These are phyloP conservation scores for Artibeus lituratus DNA, from an alignment of 2,797 vertebrate species.

Conservation along the genomic window DNA sequence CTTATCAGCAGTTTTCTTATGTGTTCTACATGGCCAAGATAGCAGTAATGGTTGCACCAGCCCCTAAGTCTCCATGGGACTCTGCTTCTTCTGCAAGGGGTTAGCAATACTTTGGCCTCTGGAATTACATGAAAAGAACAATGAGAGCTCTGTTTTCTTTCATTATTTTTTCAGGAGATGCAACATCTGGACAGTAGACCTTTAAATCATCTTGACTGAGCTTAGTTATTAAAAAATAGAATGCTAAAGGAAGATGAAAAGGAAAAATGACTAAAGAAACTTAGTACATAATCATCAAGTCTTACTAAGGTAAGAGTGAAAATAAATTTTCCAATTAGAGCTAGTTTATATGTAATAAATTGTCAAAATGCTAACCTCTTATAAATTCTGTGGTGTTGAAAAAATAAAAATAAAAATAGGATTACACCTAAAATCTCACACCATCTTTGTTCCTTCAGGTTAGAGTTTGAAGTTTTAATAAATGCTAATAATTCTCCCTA, in stretches of 20 bases:
- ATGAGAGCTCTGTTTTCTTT: neutral
- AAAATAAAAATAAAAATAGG: constrained; percentile 3
- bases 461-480: neutral
- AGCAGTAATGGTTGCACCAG: accelerated
- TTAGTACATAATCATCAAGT: neutral
- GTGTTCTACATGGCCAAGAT: neutral
- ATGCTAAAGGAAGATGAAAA: neutral
- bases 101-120: neutral
- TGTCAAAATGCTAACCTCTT: neutral
- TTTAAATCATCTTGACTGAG: neutral
- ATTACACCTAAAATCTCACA: neutral
- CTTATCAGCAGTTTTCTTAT: neutral
- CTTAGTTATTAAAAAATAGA: neutral
- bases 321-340: neutral
- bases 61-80: neutral
- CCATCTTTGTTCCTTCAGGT: neutral
- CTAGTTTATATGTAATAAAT: neutral
- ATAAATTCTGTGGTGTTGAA: neutral
- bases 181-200: neutral
- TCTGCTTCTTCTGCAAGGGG: neutral
- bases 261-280: neutral
- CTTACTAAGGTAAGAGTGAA: neutral
- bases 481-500: neutral
- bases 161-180: neutral
- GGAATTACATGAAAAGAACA: neutral